Conservation (phyloP, 2,113 vertebrate species). For the cattle (Bos taurus) region ARS-UCD2.0 NC_037329.1:50680501-50681000, state of each 20-base stretch:
- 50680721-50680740: not conserved
- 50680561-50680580: not conserved
- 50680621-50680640: not conserved
- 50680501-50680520: not conserved
- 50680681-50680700: not conserved
- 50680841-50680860: not conserved
- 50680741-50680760: not conserved
- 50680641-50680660: not conserved
- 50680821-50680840: not conserved
- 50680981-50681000: not conserved
- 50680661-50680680: not conserved
- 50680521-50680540: not conserved
- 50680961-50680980: not conserved
- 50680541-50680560: not conserved
- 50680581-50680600: not conserved
- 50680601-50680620: accelerated
- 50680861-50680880: not conserved
- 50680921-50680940: not conserved
- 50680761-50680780: not conserved
- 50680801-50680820: not conserved
- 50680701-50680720: not conserved
- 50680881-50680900: not conserved
- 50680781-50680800: not conserved
- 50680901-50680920: not conserved
- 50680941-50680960: not conserved